Percentiles rank a stretch among this genome's conserved stretches.
These are phyloP conservation scores for Heliconius ethilla DNA, from an alignment of 2,888 invertebrate species.

Conservation along the genomic window DNA sequence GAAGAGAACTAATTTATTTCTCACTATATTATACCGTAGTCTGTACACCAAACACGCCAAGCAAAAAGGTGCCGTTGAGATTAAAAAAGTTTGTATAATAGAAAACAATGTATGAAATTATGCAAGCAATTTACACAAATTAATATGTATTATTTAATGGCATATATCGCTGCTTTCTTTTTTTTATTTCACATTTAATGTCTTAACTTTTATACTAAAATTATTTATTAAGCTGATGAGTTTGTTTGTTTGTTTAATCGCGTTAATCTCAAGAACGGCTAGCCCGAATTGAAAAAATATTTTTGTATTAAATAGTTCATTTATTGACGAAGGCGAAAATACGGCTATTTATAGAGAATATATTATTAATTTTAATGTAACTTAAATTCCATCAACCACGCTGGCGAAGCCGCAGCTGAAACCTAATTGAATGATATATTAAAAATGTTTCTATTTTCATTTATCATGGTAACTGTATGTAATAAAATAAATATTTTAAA, in stretches of 20 bases:
- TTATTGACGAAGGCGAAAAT: conserved; percentile 44
- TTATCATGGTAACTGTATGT: background rate
- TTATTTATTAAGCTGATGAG: background rate
- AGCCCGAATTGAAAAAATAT: background rate
- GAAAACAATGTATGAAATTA: conserved; percentile 7
- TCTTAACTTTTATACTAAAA: background rate
- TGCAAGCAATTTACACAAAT: conserved; percentile 13
- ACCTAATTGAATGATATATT: background rate
- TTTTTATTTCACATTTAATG: background rate
- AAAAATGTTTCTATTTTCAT: background rate
- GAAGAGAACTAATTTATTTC: background rate
- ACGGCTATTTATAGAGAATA: no score
- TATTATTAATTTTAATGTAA: no score
- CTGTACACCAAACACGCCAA: background rate
- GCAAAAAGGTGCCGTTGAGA: background rate
- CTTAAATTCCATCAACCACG: no score
- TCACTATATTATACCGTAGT: background rate
- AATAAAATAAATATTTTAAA: background rate
- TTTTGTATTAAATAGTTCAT: background rate
- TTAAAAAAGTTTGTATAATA: background rate
- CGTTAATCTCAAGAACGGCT: background rate
- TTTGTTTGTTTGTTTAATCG: background rate
- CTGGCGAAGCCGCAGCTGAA: background rate
- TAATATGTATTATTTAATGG: conserved; percentile 17
- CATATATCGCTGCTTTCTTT: background rate